phyloP scores from a whole-genome alignment of 2,888 invertebrate genomes.

The Drosophila ezoana region DNA sequence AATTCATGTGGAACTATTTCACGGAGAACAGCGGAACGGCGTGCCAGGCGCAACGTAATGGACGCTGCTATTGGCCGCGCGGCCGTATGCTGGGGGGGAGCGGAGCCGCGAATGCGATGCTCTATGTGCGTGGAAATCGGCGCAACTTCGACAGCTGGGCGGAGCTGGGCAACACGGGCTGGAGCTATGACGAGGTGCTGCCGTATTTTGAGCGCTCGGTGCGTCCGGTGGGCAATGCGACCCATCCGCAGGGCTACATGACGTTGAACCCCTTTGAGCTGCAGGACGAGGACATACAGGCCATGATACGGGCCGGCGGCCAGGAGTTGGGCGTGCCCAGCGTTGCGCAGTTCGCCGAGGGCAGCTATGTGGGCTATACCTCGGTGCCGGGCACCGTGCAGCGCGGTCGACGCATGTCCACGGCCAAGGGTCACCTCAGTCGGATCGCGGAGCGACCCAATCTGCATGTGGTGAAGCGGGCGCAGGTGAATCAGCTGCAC shows the following conservation, averaged over 20 bases:
- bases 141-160: conserved; percentile 89
- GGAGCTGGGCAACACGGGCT: conserved; percentile 87
- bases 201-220: conserved; percentile 92
- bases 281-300: conserved; percentile 44
- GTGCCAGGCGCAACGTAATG: conserved; percentile 64
- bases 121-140: conserved; percentile 88
- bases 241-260: conserved; percentile 82
- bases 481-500: conserved; percentile 86
- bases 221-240: conserved; percentile 58
- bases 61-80: conserved; percentile 86
- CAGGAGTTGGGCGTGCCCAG: conserved; percentile 85
- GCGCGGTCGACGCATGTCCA: conserved; percentile 90
- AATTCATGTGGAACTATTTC: conserved; percentile 76
- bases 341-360: conserved; percentile 83
- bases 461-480: conserved; percentile 87
- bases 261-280: conserved; percentile 84
- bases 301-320: conserved; percentile 84
- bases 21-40: conserved; percentile 69
- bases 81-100: conserved; percentile 89
- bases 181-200: conserved; percentile 91
- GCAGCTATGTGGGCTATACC: conserved; percentile 85
- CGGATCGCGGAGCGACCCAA: conserved; percentile 86
- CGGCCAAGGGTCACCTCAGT: conserved; percentile 89
- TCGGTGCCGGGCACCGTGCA: conserved; percentile 85
- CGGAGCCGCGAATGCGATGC: conserved; percentile 88